Evolutionary conservation across 2,888 invertebrate species (phyloP).

Genomic region (Zygothrica quintamaculata): DNA sequence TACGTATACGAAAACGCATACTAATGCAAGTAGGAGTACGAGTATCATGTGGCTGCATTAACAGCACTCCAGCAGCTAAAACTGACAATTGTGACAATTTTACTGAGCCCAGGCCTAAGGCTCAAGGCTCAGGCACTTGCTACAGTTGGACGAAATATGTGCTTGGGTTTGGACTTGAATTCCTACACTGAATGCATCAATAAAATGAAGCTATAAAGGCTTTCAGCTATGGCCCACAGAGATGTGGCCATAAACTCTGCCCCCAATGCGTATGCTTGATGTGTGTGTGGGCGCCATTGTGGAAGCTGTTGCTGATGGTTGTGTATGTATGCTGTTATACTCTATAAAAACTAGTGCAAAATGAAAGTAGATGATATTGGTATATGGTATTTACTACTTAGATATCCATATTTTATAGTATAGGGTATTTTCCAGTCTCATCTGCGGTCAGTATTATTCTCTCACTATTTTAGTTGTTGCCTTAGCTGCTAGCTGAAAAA

Average conservation of each 20-base stretch:
- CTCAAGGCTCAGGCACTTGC: neutral
- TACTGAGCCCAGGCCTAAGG: conserved; percentile 14
- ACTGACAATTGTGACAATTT: conserved; percentile 64
- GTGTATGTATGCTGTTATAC: conserved; percentile 1
- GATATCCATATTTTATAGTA: neutral
- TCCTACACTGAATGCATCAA: conserved; percentile 57
- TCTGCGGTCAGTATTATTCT: neutral
- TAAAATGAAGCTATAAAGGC: conserved; percentile 69
- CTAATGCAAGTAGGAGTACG: conserved; percentile 1
- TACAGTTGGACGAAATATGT: neutral
- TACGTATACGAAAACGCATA: no score
- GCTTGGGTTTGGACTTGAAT: conserved; percentile 1
- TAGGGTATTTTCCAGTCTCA: conserved; percentile 5
- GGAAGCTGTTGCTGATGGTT: neutral
- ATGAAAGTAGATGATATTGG: no score
- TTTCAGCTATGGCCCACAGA: conserved; percentile 33
- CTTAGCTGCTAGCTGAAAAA: conserved; percentile 12
- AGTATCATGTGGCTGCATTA: conserved; percentile 39
- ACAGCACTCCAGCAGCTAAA: conserved; percentile 26
- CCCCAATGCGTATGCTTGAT: conserved; percentile 66
- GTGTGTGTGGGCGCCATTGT: conserved; percentile 12
- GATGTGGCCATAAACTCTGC: conserved; percentile 39
- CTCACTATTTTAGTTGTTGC: conserved; percentile 10
- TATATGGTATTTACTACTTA: no score
- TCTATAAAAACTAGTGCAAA: no score